These are phyloP conservation scores for Gallinago nigripennis DNA, from an alignment of 2,797 vertebrate genomes.

Conservation along the genomic window DNA sequence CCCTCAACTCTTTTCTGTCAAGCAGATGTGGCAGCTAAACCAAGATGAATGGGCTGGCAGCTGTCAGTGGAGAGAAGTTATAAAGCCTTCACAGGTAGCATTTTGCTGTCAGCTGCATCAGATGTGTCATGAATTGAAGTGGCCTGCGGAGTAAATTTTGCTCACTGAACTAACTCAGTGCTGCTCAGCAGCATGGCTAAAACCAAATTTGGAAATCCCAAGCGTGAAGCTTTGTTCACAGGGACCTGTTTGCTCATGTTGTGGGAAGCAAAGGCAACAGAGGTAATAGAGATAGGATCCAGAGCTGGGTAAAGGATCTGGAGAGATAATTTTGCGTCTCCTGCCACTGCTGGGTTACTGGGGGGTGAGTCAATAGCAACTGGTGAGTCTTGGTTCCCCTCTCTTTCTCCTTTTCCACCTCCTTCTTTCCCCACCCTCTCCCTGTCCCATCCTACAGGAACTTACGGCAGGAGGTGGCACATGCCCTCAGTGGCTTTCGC, in stretches of 20 bases:
- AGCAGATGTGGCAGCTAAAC: not conserved
- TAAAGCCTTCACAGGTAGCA: not conserved
- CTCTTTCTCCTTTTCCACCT: not conserved
- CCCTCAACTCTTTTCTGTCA: not conserved
- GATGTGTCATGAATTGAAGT: not conserved
- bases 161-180: not conserved
- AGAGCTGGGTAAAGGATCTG: not conserved
- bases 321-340: not conserved
- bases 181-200: not conserved
- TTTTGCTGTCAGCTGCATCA: not conserved
- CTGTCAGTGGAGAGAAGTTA: not conserved
- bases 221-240: not conserved
- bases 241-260: not conserved
- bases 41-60: not conserved
- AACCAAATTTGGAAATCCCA: not conserved
- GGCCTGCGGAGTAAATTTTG: not conserved
- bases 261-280: not conserved
- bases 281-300: not conserved
- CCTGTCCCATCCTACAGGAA: not conserved
- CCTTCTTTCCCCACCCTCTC: not conserved
- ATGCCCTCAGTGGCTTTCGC: accelerated
- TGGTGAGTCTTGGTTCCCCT: not conserved
- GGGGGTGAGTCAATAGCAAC: not conserved
- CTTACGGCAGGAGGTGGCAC: not conserved
- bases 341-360: not conserved